Conservation (phyloP, 2,888 invertebrate species). For the Acronicta leporina region DNA sequence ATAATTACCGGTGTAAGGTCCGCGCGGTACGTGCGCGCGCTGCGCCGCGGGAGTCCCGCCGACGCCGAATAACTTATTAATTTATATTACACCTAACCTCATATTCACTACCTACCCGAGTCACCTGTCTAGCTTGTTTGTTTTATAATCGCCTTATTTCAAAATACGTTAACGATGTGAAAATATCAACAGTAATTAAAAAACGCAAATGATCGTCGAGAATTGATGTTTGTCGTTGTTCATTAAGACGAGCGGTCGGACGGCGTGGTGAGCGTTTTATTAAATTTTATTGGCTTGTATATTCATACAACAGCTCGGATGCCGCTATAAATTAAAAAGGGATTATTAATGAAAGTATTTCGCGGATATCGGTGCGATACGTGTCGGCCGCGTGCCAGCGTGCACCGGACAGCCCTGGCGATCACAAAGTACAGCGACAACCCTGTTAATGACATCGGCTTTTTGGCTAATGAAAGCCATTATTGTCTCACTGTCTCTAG, state of each 20-base stretch:
- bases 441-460: conserved; percentile 67
- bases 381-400: conserved; percentile 15
- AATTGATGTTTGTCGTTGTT: conserved; percentile 79
- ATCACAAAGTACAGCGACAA: conserved; percentile 54
- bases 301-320: conserved; percentile 60
- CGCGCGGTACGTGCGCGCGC: conserved; percentile 54
- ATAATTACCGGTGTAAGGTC: conserved; percentile 63
- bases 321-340: conserved; percentile 65
- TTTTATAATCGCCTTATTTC: conserved; percentile 81
- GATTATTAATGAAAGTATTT: conserved; percentile 68
- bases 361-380: conserved; percentile 56
- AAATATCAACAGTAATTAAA: conserved; percentile 86
- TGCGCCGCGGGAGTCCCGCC: conserved; percentile 74
- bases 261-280: conserved; percentile 78
- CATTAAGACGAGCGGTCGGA: conserved; percentile 70
- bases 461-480: conserved; percentile 67
- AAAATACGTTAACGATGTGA: conserved; percentile 84
- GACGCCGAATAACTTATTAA: conserved; percentile 84
- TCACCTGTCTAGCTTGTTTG: conserved; percentile 86
- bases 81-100: conserved; percentile 84
- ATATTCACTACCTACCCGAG: conserved; percentile 78
- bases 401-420: conserved; percentile 22
- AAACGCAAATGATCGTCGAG: conserved; percentile 78
- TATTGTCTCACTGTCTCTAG: conserved; percentile 54
- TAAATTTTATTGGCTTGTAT: conserved; percentile 76